Conservation (phyloP, 1,140 invertebrate species). For the Teleopsis dalmanni region DNA sequence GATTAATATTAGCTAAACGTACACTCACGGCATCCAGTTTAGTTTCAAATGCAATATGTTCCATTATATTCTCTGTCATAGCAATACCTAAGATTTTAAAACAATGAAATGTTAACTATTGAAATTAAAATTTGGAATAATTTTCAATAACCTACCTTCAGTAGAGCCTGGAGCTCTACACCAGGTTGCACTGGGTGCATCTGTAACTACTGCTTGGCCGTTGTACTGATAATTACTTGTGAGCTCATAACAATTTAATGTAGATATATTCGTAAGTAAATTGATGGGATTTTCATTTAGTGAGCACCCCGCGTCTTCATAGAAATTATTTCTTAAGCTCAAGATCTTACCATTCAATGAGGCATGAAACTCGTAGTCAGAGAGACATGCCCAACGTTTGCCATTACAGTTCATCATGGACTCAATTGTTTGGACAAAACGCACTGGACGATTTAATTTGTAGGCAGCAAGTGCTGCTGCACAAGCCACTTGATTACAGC, state of each 20-base stretch:
- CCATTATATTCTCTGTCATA: conserved; percentile 70
- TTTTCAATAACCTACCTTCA: no score
- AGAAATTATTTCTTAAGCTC: conserved; percentile 54
- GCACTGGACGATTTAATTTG: conserved; percentile 53
- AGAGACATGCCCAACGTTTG: conserved; percentile 50
- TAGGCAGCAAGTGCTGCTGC: conserved; percentile 58
- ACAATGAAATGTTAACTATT: no score
- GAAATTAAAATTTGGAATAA: no score
- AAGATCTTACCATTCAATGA: conserved; percentile 60
- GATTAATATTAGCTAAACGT: conserved; percentile 53
- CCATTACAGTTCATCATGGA: conserved; percentile 60
- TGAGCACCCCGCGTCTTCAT: conserved; percentile 55
- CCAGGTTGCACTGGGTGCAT: conserved; percentile 58
- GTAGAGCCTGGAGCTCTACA: conserved; percentile 55
- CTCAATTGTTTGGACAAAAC: conserved; percentile 57
- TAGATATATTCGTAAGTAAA: conserved; percentile 38
- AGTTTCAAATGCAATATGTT: conserved; percentile 63
- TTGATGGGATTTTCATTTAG: conserved; percentile 52
- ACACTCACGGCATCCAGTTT: conserved; percentile 63
- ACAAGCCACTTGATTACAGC: conserved; percentile 50
- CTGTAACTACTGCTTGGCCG: conserved; percentile 52
- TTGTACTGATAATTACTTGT: conserved; percentile 48
- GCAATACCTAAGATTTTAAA: conserved; percentile 43
- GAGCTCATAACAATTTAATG: conserved; percentile 54
- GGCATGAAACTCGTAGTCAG: conserved; percentile 53